phyloP scores from a whole-genome alignment of 2,888 invertebrate genomes.

The Tribolium freemani region DNA sequence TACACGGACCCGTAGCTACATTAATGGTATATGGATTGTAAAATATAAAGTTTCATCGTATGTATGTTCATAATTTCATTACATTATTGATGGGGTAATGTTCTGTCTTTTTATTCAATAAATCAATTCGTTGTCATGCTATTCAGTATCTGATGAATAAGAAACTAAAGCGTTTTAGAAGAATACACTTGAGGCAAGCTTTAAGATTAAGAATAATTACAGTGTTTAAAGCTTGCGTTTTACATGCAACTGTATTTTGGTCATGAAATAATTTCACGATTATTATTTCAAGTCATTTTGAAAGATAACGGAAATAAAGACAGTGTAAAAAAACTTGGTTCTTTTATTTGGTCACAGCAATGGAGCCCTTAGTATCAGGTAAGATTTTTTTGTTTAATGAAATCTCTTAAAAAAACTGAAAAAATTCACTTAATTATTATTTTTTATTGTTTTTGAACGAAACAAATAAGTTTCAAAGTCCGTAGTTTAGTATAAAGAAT shows the following conservation, averaged over 20 bases:
- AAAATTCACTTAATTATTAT: not conserved
- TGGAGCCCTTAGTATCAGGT: not conserved
- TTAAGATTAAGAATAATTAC: slow-evolving; percentile 3
- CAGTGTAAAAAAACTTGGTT: not conserved
- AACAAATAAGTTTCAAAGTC: not conserved
- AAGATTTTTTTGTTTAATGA: not conserved
- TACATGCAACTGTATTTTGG: slow-evolving; percentile 16
- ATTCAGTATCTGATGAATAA: not conserved
- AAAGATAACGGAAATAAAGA: slow-evolving; percentile 29
- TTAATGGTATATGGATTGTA: not conserved
- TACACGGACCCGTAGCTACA: not conserved
- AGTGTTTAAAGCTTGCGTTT: slow-evolving; percentile 7
- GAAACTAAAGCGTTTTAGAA: not conserved
- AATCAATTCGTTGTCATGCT: slow-evolving; percentile 20
- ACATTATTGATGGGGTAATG: slow-evolving; percentile 1
- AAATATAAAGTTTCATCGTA: not conserved
- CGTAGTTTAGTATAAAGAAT: too few relatives aligned
- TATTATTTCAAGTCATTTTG: not conserved
- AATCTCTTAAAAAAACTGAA: too few relatives aligned
- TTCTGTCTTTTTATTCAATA: slow-evolving; percentile 11
- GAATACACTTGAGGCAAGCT: not conserved
- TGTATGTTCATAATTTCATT: not conserved
- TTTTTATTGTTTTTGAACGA: not conserved
- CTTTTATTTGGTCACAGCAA: not conserved
- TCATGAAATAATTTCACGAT: not conserved